Evolutionary conservation across 30 jellyfish, hydroid and myxozoan genomes (phyloP).

Genomic region (Hydractinia echinata): DNA sequence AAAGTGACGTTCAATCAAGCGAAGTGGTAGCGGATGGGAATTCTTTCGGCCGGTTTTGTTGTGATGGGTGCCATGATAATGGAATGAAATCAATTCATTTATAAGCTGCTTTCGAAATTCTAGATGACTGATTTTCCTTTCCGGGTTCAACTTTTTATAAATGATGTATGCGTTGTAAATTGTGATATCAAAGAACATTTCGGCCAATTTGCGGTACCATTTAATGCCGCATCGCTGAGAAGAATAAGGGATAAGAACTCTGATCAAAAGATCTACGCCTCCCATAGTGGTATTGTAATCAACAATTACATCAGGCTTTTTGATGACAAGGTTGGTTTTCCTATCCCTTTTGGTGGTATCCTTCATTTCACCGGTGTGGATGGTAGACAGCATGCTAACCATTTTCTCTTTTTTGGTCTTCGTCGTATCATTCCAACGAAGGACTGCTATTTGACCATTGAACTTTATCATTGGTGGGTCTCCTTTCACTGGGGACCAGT

Average conservation of each 20-base stretch:
- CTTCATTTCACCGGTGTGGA: slow-evolving; percentile 1
- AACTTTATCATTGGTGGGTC: slow-evolving; percentile 8
- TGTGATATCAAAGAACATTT: slow-evolving; percentile 19
- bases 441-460: not conserved
- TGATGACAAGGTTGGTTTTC: not conserved
- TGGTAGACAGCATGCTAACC: slow-evolving; percentile 26
- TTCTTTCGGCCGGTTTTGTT: no score
- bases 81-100: no score
- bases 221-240: slow-evolving; percentile 17
- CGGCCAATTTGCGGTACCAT: slow-evolving; percentile 24
- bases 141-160: slow-evolving; percentile 13
- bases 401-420: slow-evolving; percentile 21
- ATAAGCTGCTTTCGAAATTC: no score
- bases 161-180: slow-evolving; percentile 23
- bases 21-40: no score
- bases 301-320: slow-evolving; percentile 10
- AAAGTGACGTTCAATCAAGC: no score
- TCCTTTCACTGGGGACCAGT: slow-evolving; percentile 17
- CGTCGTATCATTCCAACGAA: slow-evolving; percentile 22
- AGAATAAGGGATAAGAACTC: slow-evolving; percentile 22
- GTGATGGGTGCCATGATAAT: no score
- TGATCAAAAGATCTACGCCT: slow-evolving; percentile 27
- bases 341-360: slow-evolving; percentile 3
- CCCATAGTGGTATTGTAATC: slow-evolving; percentile 33
- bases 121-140: no score